These are phyloP conservation scores for Fopius arisanus DNA, from an alignment of 1,140 invertebrate genomes.

Conservation along the genomic window DNA sequence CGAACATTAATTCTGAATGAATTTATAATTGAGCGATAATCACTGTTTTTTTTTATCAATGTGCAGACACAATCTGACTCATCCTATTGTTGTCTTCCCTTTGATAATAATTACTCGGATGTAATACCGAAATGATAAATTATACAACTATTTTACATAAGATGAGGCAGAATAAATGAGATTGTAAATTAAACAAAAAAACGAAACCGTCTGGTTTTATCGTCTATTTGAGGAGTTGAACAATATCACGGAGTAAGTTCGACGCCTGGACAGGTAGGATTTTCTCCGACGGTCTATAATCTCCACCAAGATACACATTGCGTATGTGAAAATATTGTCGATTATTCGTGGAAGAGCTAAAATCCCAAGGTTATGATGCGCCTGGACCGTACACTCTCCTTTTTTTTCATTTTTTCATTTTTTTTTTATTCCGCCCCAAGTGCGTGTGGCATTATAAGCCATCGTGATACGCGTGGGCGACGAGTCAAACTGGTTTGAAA, in stretches of 20 bases:
- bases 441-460: conserved; percentile 21
- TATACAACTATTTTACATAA: too few species aligned
- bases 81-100: too few species aligned
- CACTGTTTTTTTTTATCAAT: too few species aligned
- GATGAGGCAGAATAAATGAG: too few species aligned
- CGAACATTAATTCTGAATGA: too few species aligned
- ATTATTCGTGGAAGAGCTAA: neutral
- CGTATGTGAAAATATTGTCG: neutral
- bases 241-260: conserved; percentile 40
- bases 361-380: conserved; percentile 11
- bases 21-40: too few species aligned
- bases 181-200: too few species aligned
- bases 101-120: too few species aligned
- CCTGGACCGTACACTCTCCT: conserved; percentile 1
- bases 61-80: too few species aligned
- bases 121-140: too few species aligned
- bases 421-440: neutral
- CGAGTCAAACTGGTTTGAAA: conserved; percentile 39
- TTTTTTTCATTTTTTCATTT: neutral
- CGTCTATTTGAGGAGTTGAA: conserved; percentile 36
- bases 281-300: neutral
- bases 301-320: neutral
- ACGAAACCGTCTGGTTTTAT: conserved; percentile 13
- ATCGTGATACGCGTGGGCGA: conserved; percentile 34
- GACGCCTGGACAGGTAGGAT: conserved; percentile 38